These are phyloP conservation scores for Pachyuromys duprasi DNA, from an alignment of 2,797 vertebrate species.

Conservation along the genomic window DNA sequence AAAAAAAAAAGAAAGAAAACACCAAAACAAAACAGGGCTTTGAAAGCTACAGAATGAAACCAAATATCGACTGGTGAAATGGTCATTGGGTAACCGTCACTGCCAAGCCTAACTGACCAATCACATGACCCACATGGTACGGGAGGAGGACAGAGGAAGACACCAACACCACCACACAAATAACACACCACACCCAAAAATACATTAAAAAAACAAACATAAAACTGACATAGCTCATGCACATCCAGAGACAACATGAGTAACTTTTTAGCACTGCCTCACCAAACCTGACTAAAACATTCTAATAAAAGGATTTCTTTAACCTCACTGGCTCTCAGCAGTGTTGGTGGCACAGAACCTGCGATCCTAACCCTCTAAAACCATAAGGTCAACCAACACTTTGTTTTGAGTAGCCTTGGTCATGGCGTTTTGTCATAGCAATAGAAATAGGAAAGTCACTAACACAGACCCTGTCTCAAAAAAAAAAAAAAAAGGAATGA, in stretches of 20 bases:
- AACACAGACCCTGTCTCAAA: too few relatives aligned
- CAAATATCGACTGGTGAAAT: not conserved
- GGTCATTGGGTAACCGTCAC: not conserved
- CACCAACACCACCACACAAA: not conserved
- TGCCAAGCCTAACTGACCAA: not conserved
- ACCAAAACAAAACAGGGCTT: not conserved
- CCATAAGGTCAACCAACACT: not conserved
- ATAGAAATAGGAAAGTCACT: too few relatives aligned
- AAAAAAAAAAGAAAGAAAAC: not conserved
- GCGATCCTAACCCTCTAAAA: not conserved
- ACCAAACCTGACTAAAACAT: not conserved
- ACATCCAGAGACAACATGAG: not conserved
- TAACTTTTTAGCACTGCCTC: not conserved
- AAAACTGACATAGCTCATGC: not conserved
- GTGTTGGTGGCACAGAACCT: not conserved
- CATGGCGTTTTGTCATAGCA: not conserved
- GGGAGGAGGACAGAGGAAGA: too few relatives aligned
- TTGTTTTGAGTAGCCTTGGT: not conserved
- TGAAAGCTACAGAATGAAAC: not conserved
- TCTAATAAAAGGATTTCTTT: not conserved
- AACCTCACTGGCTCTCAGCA: not conserved
- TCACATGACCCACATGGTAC: not conserved
- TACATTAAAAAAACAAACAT: not conserved
- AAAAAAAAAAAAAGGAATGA: too few relatives aligned
- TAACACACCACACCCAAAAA: not conserved